Base-by-base conservation (phyloP, 2,113 vertebrate genomes). In the Euleptes europaea region DNA sequence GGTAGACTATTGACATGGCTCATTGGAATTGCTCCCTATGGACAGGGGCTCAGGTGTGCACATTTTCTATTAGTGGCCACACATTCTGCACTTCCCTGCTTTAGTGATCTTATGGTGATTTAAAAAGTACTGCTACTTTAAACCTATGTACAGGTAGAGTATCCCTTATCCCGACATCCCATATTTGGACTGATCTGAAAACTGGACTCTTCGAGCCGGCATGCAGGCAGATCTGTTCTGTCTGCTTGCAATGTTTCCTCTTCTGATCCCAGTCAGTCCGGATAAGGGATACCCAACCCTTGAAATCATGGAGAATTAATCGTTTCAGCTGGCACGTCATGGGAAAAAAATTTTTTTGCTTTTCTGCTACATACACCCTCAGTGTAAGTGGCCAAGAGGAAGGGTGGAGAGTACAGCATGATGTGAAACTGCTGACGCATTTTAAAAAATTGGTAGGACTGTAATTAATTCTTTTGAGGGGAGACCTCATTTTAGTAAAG, bases 291-390 rank as follows among this genome's bases (percentile, higher is more conserved):
- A n/a, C n/a, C n/a, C 60, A 31, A 63, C 57, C 23, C 60, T 63
- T 42, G 42, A 65, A 28, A 26, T 42, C 60, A 42, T 26, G 23
- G 19, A 38, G 57, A 78, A 78, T 44, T 63, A 28, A 8, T 28
- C 23, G 8, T 1, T 74, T 77, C 4, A 0, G 3, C 70, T 35
- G 63, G 13, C 83, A 42, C 60, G 8, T 23, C 13, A 0, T 26
- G 14, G 44, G 81, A 13, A 49, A 42, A 84, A 82, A 82, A 44
- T 85, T 3, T 80, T 77, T 80, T 81, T 44, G 65, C 35, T 8
- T 19, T 69, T 79, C 84, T 88, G 85, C 33, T 66, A 66, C 38
- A 69, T 31, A 54, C 69, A n/a, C 28, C 67, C 44, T 77, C 26
- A 72, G 0, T 31, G 23, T 31, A 1, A 65, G 57, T 51, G 0